Evolutionary conservation across 2,888 invertebrate genomes (phyloP).

Genomic region (Ornithoptera priamus): DNA sequence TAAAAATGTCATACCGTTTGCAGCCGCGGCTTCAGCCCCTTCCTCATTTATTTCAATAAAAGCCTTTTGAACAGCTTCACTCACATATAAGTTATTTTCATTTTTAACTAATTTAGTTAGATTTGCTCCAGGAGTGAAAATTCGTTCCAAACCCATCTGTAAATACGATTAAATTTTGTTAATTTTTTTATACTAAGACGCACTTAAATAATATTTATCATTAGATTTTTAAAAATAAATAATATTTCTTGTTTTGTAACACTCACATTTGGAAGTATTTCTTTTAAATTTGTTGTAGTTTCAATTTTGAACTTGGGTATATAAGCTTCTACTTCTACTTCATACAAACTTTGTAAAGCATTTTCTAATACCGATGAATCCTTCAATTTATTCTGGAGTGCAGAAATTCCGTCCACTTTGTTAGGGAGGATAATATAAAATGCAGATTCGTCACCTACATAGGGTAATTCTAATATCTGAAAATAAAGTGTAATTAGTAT

Average conservation of each 20-base stretch:
- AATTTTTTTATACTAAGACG: neutral
- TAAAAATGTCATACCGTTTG: conserved; percentile 82
- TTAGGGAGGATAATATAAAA: conserved; percentile 88
- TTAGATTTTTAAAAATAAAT: neutral
- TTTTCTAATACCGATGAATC: conserved; percentile 58
- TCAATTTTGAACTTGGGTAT: conserved; percentile 91
- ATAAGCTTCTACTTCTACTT: conserved; percentile 79
- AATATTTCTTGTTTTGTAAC: conserved; percentile 10
- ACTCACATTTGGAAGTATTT: conserved; percentile 80
- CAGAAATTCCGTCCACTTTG: conserved; percentile 81
- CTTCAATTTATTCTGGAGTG: conserved; percentile 81
- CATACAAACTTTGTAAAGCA: conserved; percentile 60
- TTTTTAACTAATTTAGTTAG: conserved; percentile 81
- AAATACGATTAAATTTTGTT: neutral
- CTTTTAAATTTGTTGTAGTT: conserved; percentile 82
- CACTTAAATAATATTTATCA: neutral
- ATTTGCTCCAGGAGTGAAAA: conserved; percentile 72
- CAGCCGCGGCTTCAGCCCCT: conserved; percentile 91
- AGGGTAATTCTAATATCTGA: conserved; percentile 86
- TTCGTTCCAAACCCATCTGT: conserved; percentile 48
- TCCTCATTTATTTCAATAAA: conserved; percentile 92
- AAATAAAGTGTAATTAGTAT: conserved; percentile 23
- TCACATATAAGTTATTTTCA: conserved; percentile 74
- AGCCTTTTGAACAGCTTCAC: conserved; percentile 88
- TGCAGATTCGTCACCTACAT: conserved; percentile 82